phyloP scores from a whole-genome alignment of 1,140 invertebrate genomes.

The Macrostomum lignano region DNA sequence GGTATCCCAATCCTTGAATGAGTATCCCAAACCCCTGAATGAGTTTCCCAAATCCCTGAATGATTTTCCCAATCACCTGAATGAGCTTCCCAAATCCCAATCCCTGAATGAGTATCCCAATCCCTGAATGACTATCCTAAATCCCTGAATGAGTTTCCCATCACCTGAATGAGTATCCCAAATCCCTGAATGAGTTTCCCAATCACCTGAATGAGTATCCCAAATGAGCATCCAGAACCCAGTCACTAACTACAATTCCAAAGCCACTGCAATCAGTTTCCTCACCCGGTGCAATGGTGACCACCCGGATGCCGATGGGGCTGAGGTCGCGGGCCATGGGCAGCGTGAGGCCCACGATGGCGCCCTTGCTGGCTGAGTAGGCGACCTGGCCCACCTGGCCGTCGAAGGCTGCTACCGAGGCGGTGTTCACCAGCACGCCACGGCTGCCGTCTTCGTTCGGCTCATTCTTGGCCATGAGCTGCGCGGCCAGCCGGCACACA shows the following conservation, averaged over 20 bases:
- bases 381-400: slow-evolving; percentile 80
- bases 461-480: slow-evolving; percentile 50
- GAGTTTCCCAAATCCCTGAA: too few relatives aligned
- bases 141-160: too few relatives aligned
- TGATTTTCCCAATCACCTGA: too few relatives aligned
- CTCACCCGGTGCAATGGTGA: slow-evolving; percentile 62
- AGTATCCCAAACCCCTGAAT: too few relatives aligned
- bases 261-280: slow-evolving; percentile 4
- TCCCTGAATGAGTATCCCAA: too few relatives aligned
- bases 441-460: slow-evolving; percentile 39
- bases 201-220: too few relatives aligned
- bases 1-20: not conserved
- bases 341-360: slow-evolving; percentile 62
- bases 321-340: slow-evolving; percentile 64
- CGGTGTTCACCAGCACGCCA: slow-evolving; percentile 75
- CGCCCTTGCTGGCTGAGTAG: slow-evolving; percentile 64
- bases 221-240: not conserved
- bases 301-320: slow-evolving; percentile 41
- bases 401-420: slow-evolving; percentile 74
- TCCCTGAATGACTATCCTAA: not conserved
- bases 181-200: too few relatives aligned
- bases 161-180: too few relatives aligned
- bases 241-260: too few relatives aligned
- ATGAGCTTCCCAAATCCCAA: too few relatives aligned
- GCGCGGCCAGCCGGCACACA: slow-evolving; percentile 48